phyloP scores from a whole-genome alignment of 2,888 invertebrate species.

The Yponomeuta malinellus region DNA sequence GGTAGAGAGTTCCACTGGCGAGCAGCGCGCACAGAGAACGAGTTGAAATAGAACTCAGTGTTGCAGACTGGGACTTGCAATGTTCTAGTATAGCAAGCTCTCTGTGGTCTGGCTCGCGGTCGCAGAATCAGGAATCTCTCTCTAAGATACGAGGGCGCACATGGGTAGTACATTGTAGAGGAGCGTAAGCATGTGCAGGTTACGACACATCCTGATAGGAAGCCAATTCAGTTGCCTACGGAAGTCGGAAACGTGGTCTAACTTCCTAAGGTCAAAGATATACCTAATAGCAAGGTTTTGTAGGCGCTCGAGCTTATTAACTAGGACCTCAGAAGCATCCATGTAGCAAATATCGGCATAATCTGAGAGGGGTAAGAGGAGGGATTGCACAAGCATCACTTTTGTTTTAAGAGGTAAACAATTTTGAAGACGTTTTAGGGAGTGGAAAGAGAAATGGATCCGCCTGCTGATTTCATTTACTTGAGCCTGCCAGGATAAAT shows the following conservation, averaged over 20 bases:
- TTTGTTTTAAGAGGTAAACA: conserved; percentile 8
- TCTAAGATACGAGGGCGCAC: background rate
- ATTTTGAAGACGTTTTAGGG: conserved; percentile 8
- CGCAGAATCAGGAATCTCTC: background rate
- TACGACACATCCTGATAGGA: conserved; percentile 5
- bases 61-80: background rate
- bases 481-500: conserved; percentile 12
- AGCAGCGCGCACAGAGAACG: background rate
- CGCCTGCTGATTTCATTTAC: conserved; percentile 3
- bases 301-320: conserved; percentile 16
- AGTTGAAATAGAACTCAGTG: background rate
- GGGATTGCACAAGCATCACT: conserved; percentile 7
- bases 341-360: conserved; percentile 14
- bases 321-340: conserved; percentile 12
- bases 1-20: background rate
- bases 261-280: conserved; percentile 11
- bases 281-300: conserved; percentile 16
- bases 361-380: conserved; percentile 14
- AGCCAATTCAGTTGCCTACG: conserved; percentile 10
- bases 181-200: background rate
- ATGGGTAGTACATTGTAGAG: conserved; percentile 1
- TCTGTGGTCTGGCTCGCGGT: background rate
- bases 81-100: background rate
- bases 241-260: conserved; percentile 7
- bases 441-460: conserved; percentile 9